Base-by-base conservation (phyloP, 2,888 invertebrate species). In the Imbricaverruca yamaguchii region DNA sequence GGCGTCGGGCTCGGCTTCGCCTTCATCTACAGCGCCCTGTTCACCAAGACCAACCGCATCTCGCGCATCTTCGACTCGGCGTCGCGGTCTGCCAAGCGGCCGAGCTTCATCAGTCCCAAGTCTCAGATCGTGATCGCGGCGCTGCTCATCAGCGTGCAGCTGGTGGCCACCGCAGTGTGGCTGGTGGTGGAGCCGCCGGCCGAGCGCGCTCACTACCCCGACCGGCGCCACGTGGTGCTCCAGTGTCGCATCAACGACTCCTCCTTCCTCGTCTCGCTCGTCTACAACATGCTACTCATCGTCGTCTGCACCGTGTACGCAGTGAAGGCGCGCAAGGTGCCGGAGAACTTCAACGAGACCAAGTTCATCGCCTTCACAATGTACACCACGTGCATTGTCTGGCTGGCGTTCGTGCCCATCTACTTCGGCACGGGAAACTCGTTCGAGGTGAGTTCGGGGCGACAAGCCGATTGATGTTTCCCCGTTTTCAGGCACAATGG, bases 351-450 rank as follows among this genome's bases (percentile, higher is more conserved):
- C 86, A 92, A 91, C 87, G 92, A 92, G 86, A 90, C 91, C 83
- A 91, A 92, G 87, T 91, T 91, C 87, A 92, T 92, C 84, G 91
- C 91, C 7, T 92, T 92, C 86, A 91, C 91, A 23, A 92, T 92
- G 91, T 92, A 92, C 87, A 91, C 91, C 25, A 91, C 91, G 0
- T 91, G 91, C 85, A 90, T 92, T 84, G 91, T 92, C 82, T 92
- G 91, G 92, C 86, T 91, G 80, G 91, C 91, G 10, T 92, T 92
- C 86, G 90, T 92, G 74, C 92, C 92, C 69, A 92, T 93, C 85
- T 93, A 92, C 86, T 92, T 92, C 85, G 92, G 92, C 74, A 92
- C 92, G 21, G 90, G 91, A 53, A 91, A 91, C 86, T 90, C 91
- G 67, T 91, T 91, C 85, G 90, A 92, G 89, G 91, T 91, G n/a